These are phyloP conservation scores for Beroe ovata DNA, from an alignment of 37 sponge, comb jelly and placozoan genomes.

Conservation along the genomic window DNA sequence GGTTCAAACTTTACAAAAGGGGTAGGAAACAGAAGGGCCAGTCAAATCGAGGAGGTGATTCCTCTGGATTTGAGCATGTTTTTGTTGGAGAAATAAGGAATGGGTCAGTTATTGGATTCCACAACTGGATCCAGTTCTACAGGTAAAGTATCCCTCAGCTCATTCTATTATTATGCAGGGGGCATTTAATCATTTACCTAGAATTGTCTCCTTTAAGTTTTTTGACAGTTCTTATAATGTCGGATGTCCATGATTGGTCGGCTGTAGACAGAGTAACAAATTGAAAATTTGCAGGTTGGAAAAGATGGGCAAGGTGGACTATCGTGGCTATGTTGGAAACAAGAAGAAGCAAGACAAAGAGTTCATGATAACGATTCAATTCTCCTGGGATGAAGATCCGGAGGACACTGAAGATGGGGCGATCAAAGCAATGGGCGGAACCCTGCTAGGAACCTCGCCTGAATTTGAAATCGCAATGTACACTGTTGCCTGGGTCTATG, in stretches of 20 bases:
- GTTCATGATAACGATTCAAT: slow-evolving; percentile 67
- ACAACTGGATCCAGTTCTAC: slow-evolving; percentile 97
- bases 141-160: neutral
- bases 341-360: slow-evolving; percentile 71
- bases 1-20: slow-evolving; percentile 83
- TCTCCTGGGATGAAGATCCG: slow-evolving; percentile 68
- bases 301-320: slow-evolving; percentile 89
- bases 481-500: slow-evolving; percentile 80
- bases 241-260: too few relatives aligned
- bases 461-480: slow-evolving; percentile 95
- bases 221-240: too few relatives aligned
- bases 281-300: slow-evolving; percentile 73
- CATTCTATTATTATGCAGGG: too few relatives aligned
- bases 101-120: slow-evolving; percentile 81
- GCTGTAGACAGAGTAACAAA: too few relatives aligned
- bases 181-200: too few relatives aligned
- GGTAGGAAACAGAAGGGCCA: slow-evolving; percentile 69
- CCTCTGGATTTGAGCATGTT: slow-evolving; percentile 94
- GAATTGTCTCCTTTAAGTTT: too few relatives aligned
- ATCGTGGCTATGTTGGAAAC: slow-evolving; percentile 81
- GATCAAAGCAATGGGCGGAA: slow-evolving; percentile 79
- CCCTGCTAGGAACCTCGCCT: slow-evolving; percentile 86
- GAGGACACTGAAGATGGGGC: slow-evolving; percentile 56
- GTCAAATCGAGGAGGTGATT: slow-evolving; percentile 71
- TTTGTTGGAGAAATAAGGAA: slow-evolving; percentile 91